A percentile compares a stretch with the other conserved stretches of the same genome.
Evolutionary conservation across 2,113 vertebrate species (phyloP).

Genomic region (Craseonycteris thonglongyai): DNA sequence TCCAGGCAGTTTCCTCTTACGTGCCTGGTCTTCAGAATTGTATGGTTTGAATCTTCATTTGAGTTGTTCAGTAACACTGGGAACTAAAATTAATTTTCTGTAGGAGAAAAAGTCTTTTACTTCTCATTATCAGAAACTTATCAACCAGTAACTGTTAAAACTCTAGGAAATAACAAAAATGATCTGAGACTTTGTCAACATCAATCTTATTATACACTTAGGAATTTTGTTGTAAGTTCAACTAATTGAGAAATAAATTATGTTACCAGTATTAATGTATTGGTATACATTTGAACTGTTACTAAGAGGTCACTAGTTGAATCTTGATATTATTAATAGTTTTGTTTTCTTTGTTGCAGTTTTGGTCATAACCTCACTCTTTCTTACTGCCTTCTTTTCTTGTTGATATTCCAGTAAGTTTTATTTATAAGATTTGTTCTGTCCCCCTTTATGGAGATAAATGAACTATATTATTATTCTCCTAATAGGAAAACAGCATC

Average conservation of each 20-base stretch:
- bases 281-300: background rate
- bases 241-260: background rate
- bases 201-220: background rate
- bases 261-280: background rate
- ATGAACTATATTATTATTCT: background rate
- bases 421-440: background rate
- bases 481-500: constrained; percentile 91
- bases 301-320: background rate
- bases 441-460: background rate
- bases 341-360: background rate
- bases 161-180: background rate
- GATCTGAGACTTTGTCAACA: background rate
- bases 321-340: background rate
- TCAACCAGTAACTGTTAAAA: background rate
- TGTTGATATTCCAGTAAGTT: background rate
- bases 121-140: background rate
- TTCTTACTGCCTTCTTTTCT: background rate
- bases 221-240: background rate
- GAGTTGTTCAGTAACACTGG: background rate
- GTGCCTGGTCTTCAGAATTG: background rate
- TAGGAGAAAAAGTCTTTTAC: background rate
- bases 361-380: background rate
- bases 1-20: background rate
- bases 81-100: constrained; percentile 13
- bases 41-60: background rate